phyloP scores from a whole-genome alignment of 2,888 invertebrate species.

The Elysia crispata region DNA sequence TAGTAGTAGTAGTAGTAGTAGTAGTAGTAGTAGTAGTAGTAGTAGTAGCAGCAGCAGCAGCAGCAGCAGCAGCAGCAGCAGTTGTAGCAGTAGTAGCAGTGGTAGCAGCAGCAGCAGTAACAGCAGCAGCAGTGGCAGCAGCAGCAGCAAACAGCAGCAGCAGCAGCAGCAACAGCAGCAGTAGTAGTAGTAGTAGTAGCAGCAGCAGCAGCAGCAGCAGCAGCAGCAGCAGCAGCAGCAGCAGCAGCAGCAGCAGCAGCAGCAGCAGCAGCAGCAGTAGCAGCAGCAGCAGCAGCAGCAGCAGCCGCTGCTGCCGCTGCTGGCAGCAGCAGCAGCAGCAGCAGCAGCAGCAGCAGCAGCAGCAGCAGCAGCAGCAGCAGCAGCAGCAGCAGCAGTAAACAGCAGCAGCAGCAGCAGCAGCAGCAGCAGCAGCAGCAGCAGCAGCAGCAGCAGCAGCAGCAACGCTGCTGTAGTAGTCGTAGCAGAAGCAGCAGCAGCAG shows the following conservation, averaged over 20 bases:
- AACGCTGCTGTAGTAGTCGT: too few species aligned
- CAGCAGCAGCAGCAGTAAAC: too few species aligned
- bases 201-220: slow-evolving; percentile 41
- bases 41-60: slow-evolving; percentile 2
- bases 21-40: slow-evolving; percentile 18
- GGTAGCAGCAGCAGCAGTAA: slow-evolving; percentile 40
- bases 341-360: slow-evolving; percentile 25
- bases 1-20: too few species aligned
- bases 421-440: slow-evolving; percentile 29
- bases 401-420: too few species aligned
- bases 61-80: too few species aligned
- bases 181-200: slow-evolving; percentile 36
- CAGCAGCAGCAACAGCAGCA: slow-evolving; percentile 37
- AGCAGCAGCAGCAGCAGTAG: slow-evolving; percentile 25
- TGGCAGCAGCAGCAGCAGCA: slow-evolving; percentile 30
- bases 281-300: slow-evolving; percentile 34
- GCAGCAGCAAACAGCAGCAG: too few species aligned
- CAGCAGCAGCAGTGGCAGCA: slow-evolving; percentile 40
- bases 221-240: slow-evolving; percentile 34
- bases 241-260: slow-evolving; percentile 36
- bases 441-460: slow-evolving; percentile 37
- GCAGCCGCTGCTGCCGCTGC: too few species aligned
- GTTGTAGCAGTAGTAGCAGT: too few species aligned
- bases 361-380: slow-evolving; percentile 39
- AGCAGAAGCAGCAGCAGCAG: too few species aligned